Evolutionary conservation across 2,888 invertebrate species (phyloP), one percentile per base, ranked within the genome.

Genomic region (Patella ulyssiponensis): DNA sequence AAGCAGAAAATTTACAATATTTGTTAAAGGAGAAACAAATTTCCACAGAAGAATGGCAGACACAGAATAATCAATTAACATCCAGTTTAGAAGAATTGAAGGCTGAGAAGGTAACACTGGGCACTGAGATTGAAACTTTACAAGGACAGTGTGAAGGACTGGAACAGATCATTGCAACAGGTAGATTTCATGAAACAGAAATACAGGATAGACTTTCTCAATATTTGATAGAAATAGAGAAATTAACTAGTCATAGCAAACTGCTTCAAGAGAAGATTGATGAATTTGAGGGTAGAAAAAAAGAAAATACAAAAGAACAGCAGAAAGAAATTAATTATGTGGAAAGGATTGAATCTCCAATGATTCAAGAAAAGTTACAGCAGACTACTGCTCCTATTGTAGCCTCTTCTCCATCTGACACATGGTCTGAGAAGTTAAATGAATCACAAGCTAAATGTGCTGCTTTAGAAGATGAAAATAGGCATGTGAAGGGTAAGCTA

Each of bases 401-500:
- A 53, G 70, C 58, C 69, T 54, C 23, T 52, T 27, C 73, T 71
- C 33, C 76, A 70, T 12, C 33, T 52, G 73, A 79, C 9, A 64
- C 69, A 70, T 71, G 51, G 70, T 23, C 71, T 44, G 53, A 52
- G 58, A 58, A 75, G 17, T 53, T 82, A 54, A 73, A 75, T 52
- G 71, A 74, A n/a, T 78, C 79, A 14, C 73, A 79, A 74, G 83
- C 82, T 69, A 80, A 80, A 58, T 56, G 53, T 15, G 69, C 64
- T 7, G 15, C 23, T 9, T 53, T 71, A 23, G 69, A 70, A 71
- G 72, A 69, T 51, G 79, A 82, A 27, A 72, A 79, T 73, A 81
- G 84, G 12, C 79, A 83, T 69, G 23, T 84, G 20, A 82, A 81
- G 73, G 83, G 82, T 76, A 84, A 83, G 51, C 81, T 86, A 15